These are phyloP conservation scores for Axinella damicornis DNA, from an alignment of 37 sponge, comb jelly and placozoan genomes.

Conservation along the genomic window DNA sequence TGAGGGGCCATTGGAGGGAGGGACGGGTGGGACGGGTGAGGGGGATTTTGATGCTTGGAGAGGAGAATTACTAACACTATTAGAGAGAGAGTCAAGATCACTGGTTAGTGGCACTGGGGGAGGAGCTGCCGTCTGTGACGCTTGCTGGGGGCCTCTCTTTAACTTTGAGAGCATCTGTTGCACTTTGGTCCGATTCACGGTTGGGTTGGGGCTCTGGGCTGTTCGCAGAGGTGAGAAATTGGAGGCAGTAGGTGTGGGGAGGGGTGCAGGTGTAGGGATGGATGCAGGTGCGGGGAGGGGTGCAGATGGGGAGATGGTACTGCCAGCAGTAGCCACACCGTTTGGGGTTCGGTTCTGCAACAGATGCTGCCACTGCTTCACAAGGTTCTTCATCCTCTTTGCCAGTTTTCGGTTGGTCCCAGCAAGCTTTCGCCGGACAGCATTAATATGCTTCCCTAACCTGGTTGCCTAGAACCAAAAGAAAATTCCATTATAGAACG, in stretches of 20 bases:
- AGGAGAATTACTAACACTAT: not conserved
- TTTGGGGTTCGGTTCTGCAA: constrained; percentile 25
- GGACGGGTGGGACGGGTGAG: no score
- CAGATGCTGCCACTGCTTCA: constrained; percentile 80
- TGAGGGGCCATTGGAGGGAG: not conserved
- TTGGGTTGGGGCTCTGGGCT: not conserved
- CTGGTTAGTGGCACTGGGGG: not conserved
- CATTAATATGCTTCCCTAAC: constrained; percentile 73
- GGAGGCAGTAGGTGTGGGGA: not conserved
- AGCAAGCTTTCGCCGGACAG: constrained; percentile 45
- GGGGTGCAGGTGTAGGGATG: not conserved
- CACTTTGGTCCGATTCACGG: constrained; percentile 20
- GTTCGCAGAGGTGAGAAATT: not conserved
- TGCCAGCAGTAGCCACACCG: constrained; percentile 17
- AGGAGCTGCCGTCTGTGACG: not conserved
- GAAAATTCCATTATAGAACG: no score
- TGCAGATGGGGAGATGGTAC: not conserved
- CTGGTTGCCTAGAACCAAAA: constrained; percentile 46
- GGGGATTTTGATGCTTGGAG: constrained; percentile 1
- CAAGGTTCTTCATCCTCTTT: constrained; percentile 72
- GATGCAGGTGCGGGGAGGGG: not conserved
- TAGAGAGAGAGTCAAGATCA: not conserved
- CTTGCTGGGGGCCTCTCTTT: not conserved
- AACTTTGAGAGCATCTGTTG: constrained; percentile 32
- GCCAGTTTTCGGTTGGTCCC: constrained; percentile 52